These are phyloP conservation scores for Origma solitaria DNA, from an alignment of 2,113 vertebrate genomes.

Conservation along the genomic window DNA sequence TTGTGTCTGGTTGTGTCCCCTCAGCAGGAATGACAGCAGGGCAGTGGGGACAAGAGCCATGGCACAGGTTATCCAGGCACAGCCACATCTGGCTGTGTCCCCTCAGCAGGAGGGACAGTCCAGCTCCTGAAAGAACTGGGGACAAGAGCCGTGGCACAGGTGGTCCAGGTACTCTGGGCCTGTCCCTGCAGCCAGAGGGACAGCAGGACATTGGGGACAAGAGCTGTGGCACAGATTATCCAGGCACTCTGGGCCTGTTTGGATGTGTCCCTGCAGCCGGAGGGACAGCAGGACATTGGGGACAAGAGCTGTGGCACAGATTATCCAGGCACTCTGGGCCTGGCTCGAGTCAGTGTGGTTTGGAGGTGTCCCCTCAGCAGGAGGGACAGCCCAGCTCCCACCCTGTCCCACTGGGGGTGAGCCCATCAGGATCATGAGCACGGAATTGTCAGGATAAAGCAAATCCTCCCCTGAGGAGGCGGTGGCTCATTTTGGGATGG, in stretches of 20 bases:
- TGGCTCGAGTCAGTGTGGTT: neutral
- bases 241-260: too few relatives aligned
- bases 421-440: rapidly evolving
- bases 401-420: neutral
- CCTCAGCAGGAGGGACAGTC: neutral
- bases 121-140: neutral
- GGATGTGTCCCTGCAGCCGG: too few relatives aligned
- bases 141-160: too few relatives aligned
- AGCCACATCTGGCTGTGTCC: too few relatives aligned
- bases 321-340: neutral
- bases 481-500: rapidly evolving
- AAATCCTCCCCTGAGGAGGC: rapidly evolving
- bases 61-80: neutral
- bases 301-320: neutral
- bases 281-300: neutral
- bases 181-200: too few relatives aligned
- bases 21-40: neutral
- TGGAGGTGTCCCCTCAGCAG: neutral
- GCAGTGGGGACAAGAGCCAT: neutral
- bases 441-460: neutral
- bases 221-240: neutral
- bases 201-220: neutral
- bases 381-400: neutral
- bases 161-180: too few relatives aligned
- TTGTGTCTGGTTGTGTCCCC: too few relatives aligned